These are phyloP conservation scores for Drosophila pseudoobscura DNA, from an alignment of 1,140 invertebrate genomes.

Conservation along the genomic window DNA sequence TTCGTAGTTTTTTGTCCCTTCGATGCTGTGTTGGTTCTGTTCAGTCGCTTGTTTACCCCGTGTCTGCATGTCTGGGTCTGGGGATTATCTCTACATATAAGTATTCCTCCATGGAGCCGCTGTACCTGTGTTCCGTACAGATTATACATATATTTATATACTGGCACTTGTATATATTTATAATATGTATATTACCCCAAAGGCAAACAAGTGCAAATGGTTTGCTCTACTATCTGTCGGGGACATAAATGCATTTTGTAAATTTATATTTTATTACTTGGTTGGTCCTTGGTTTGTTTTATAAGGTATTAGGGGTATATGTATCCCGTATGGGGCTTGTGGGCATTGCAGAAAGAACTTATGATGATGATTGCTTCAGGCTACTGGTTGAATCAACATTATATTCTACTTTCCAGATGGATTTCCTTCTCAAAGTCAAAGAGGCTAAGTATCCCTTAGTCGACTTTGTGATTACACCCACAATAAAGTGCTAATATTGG, in stretches of 20 bases:
- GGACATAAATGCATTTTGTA: constrained; percentile 14
- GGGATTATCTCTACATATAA: constrained; percentile 30
- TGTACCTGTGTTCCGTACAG: constrained; percentile 17
- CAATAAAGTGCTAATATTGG: constrained; percentile 54
- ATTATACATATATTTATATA: constrained; percentile 19
- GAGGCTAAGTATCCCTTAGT: neutral
- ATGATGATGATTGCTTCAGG: too few species aligned
- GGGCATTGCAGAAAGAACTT: too few species aligned
- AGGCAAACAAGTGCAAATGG: constrained; percentile 32
- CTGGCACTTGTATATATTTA: constrained; percentile 8
- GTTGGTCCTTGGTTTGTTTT: neutral
- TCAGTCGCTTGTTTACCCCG: constrained; percentile 39
- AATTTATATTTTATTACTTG: constrained; percentile 1
- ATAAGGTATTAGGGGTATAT: neutral
- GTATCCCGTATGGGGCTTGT: too few species aligned
- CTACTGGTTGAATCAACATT: too few species aligned
- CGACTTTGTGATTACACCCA: constrained; percentile 1
- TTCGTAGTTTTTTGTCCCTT: constrained; percentile 24
- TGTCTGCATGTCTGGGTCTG: constrained; percentile 29
- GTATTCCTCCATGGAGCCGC: neutral
- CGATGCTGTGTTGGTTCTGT: constrained; percentile 1
- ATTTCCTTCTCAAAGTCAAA: neutral
- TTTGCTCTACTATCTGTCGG: neutral
- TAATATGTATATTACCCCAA: constrained; percentile 16
- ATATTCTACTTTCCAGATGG: too few species aligned